Conservation (phyloP, 2,113 vertebrate species). For the Periophthalmus modestus region DNA sequence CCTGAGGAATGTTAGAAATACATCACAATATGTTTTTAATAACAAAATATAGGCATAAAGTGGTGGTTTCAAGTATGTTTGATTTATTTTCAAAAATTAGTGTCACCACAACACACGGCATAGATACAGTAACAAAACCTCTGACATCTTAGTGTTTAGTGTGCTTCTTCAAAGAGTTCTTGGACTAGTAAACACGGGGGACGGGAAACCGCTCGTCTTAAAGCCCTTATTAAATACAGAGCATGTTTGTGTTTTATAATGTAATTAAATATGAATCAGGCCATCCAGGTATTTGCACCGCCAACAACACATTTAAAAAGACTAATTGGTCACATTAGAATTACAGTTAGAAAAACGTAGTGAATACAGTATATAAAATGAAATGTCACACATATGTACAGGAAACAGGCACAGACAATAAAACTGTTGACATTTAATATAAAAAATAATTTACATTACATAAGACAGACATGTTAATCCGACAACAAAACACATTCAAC, state of each 20-base stretch:
- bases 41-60: slow-evolving; percentile 2
- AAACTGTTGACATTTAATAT: slow-evolving; percentile 69
- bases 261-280: slow-evolving; percentile 50
- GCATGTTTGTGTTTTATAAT: slow-evolving; percentile 26
- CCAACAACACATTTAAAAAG: slow-evolving; percentile 32
- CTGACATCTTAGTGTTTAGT: slow-evolving; percentile 33
- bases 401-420: slow-evolving; percentile 52
- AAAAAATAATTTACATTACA: slow-evolving; percentile 78
- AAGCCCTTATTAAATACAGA: slow-evolving; percentile 56
- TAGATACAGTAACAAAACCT: slow-evolving; percentile 58
- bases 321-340: slow-evolving; percentile 58
- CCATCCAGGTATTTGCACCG: slow-evolving; percentile 63
- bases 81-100: slow-evolving; percentile 76
- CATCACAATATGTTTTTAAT: no score
- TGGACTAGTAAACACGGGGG: slow-evolving; percentile 33
- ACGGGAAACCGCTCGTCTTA: slow-evolving; percentile 36
- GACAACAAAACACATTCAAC: slow-evolving; percentile 68
- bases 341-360: slow-evolving; percentile 71
- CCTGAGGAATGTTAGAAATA: no score
- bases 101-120: slow-evolving; percentile 67
- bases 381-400: slow-evolving; percentile 74
- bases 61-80: slow-evolving; percentile 63
- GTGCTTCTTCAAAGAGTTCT: slow-evolving; percentile 21
- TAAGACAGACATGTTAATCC: slow-evolving; percentile 60
- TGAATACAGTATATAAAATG: slow-evolving; percentile 67